Evolutionary conservation across 2,113 vertebrate genomes (phyloP), one percentile per base, ranked within the genome.

Genomic region (Crotophaga sulcirostris): DNA sequence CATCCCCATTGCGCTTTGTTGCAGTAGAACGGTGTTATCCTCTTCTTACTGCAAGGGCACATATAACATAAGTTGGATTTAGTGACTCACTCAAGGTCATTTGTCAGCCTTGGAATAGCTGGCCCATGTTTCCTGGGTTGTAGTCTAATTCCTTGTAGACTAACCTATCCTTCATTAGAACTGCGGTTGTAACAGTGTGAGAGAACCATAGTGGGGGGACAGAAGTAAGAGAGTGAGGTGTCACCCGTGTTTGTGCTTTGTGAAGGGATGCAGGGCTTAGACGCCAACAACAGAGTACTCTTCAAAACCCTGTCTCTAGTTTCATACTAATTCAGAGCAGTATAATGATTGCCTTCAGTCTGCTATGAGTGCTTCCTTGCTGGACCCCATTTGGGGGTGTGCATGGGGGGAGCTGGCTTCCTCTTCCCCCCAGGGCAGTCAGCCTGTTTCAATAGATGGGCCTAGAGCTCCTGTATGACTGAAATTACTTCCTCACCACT

Each of bases 401-500:
- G 40, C 0, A 3, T 11, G 45, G 34, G 31, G 55, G 28, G 40
- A 92, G 10, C 77, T 91, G 82, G 31, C 63, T 94, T 92, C 69
- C 88, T 78, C 87, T 85, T 84, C 79, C 83, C 84, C 72, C 34
- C 21, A 21, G 3, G 87, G 90, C 90, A 96, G 75, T 82, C 56
- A 34, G 81, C 40, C 87, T 96, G 83, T 85, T 93, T 97, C 42
- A 93, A 33, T 93, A 83, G 89, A 54, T 70, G 78, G 82, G 63
- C 63, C 79, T 9, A 7, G 93, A 96, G 73, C 89, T 95, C 84
- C 84, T 91, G 26, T 74, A 38, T 77, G 84, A 73, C 49, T 95
- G 83, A 81, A 94, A 92, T 95, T 95, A 96, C 75, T 95, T 89
- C 84, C 93, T 94, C 84, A 91, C 92, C 82, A 84, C 79, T 89